phyloP scores from a whole-genome alignment of 2,888 invertebrate species.

The Meiosimyza decipiens region DNA sequence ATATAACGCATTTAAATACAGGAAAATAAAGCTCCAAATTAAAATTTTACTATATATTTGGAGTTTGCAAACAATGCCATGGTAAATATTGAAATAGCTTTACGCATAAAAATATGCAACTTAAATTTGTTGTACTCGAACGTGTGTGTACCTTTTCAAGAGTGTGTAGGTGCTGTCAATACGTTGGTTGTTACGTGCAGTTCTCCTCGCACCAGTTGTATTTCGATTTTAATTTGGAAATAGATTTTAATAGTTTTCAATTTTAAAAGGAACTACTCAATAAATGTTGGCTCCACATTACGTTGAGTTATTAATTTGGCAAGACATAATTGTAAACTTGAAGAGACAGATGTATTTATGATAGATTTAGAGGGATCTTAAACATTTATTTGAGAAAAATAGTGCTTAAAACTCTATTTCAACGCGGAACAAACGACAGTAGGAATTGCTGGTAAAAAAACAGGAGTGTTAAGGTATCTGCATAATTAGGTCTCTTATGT shows the following conservation, averaged over 20 bases:
- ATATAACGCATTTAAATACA: conserved; percentile 5
- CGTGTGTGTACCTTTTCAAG: background rate
- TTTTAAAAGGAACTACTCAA: background rate
- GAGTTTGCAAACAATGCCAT: conserved; percentile 23
- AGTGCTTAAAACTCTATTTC: no score
- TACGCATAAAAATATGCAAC: conserved; percentile 28
- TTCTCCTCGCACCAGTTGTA: background rate
- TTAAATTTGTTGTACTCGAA: background rate
- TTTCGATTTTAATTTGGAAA: conserved; percentile 37
- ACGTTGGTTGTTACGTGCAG: conserved; percentile 28
- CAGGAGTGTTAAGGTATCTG: no score
- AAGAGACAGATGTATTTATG: no score
- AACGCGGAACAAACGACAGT: no score
- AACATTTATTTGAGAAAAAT: no score
- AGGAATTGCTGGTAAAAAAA: no score
- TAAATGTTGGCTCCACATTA: no score
- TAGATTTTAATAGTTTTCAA: conserved; percentile 38
- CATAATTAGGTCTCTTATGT: no score
- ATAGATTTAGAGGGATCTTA: no score
- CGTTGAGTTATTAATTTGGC: no score
- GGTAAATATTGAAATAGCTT: conserved; percentile 17
- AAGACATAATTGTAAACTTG: no score
- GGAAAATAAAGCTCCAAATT: background rate
- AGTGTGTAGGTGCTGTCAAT: background rate
- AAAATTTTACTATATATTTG: conserved; percentile 18